Base-by-base conservation (phyloP, 2,113 vertebrate species). In the Serranochromis macrocephalus region DNA sequence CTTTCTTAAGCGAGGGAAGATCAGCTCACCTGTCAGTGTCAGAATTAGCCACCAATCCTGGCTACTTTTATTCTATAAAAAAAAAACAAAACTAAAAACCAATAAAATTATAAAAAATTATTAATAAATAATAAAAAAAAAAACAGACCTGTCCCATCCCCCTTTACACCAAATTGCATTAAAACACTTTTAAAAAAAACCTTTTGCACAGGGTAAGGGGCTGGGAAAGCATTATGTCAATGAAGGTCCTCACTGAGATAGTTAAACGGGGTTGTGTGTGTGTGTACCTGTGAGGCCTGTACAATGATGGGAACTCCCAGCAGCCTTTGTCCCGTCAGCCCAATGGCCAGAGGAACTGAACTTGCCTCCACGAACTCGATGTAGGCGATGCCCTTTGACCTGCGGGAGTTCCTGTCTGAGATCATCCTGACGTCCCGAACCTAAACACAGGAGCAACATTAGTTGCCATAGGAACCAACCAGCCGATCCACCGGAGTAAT, bases 381-480 rank as follows among this genome's bases (percentile, higher is more conserved):
- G 84, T 99, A 99, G 75, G 98, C 98, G 88, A 99, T 99, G 94
- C 98, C 98, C 94, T 99, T 99, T 4, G 98, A 99, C 88, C 98
- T 97, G 78, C 98, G 97, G 17, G 98, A 99, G 95, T 99, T 99
- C 93, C 98, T 96, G 93, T 99, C 98, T 0, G 98, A 99, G 95
- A 99, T 99, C 97, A 99, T 99, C 86, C 98, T 96, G 58, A 99
- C 98, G 80, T 99, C 98, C 83, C 98, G 97, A 53, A 99, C 98
- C 98, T 99, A 92, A 10, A n/a, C 14, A 40, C 8, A n/a, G 29
- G 9, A 80, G 4, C 6, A 7, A 47, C 21, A 63, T 31, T 38
- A 1, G 49, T 85, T 49, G 88, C 36, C 6, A 83, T 4, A 17
- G 38, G 10, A 80, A 71, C 49, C 21, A 9, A 31, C 36, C n/a